phyloP scores from a whole-genome alignment of 1,140 invertebrate species.

The Drosophila paulistorum region DNA sequence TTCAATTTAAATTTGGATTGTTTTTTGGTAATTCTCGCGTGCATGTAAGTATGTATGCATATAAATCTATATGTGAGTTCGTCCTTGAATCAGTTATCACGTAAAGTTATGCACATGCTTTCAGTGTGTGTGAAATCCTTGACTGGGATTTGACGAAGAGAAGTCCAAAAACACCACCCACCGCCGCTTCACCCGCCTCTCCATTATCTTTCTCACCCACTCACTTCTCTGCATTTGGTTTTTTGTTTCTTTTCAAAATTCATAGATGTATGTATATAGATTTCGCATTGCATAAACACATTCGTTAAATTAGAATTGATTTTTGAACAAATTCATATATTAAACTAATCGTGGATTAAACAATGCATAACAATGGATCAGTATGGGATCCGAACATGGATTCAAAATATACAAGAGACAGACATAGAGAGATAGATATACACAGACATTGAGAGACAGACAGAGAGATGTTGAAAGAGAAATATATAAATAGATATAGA shows the following conservation, averaged over 20 bases:
- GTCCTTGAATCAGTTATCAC: neutral
- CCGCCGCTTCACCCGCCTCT: neutral
- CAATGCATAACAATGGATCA: slow-evolving; percentile 11
- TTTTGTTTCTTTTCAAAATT: neutral
- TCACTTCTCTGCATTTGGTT: neutral
- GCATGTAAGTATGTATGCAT: slow-evolving; percentile 10
- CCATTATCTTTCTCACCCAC: neutral
- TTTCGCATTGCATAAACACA: slow-evolving; percentile 7
- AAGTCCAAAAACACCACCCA: neutral
- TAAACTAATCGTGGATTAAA: slow-evolving; percentile 12
- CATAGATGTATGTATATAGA: slow-evolving; percentile 6
- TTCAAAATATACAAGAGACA: slow-evolving; percentile 22
- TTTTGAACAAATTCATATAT: slow-evolving; percentile 1
- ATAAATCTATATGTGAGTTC: slow-evolving; percentile 3
- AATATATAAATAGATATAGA: slow-evolving; percentile 15
- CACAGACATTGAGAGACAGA: slow-evolving; percentile 19
- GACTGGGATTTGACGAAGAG: neutral
- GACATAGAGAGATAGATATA: slow-evolving; percentile 14
- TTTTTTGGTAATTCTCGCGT: neutral
- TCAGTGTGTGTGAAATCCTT: neutral
- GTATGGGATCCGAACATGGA: slow-evolving; percentile 16
- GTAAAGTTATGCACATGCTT: neutral
- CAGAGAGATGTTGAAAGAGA: slow-evolving; percentile 9
- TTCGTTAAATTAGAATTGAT: slow-evolving; percentile 6
- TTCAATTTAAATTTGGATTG: neutral